Evolutionary conservation across 2,113 vertebrate species (phyloP).

Genomic region (Callopanchax toddi): DNA sequence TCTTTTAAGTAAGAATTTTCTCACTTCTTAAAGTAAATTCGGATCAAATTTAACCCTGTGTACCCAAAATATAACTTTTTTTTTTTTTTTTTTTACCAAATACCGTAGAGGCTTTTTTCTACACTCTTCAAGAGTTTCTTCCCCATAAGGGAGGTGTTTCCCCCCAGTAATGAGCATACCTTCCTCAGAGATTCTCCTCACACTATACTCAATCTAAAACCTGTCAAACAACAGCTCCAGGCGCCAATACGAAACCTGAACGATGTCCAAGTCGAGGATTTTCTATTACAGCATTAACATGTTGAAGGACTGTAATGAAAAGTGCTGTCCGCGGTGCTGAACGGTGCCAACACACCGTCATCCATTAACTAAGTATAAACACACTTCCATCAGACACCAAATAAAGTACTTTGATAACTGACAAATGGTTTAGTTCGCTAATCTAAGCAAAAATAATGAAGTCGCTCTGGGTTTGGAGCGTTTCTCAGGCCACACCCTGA

Average conservation of each 20-base stretch:
- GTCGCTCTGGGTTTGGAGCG: background rate
- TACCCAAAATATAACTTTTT: too few species aligned
- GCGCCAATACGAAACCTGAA: background rate
- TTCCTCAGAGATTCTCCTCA: background rate
- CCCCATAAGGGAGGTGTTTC: background rate
- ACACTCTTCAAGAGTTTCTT: too few species aligned
- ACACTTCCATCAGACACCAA: background rate
- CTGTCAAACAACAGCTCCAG: slow-evolving; percentile 1
- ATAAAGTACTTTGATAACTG: background rate
- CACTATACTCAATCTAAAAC: background rate
- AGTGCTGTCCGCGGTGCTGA: slow-evolving; percentile 77
- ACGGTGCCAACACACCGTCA: slow-evolving; percentile 18
- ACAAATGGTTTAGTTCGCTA: background rate
- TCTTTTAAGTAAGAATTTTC: background rate
- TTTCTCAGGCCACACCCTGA: background rate
- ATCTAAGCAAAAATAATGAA: background rate
- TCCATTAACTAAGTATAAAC: slow-evolving; percentile 2
- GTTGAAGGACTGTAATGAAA: slow-evolving; percentile 14
- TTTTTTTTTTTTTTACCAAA: too few species aligned
- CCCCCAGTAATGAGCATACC: background rate
- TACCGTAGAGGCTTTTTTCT: too few species aligned
- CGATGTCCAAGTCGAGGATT: background rate
- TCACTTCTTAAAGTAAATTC: background rate
- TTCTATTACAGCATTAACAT: slow-evolving; percentile 17
- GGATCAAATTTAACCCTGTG: background rate